phyloP scores from a whole-genome alignment of 2,888 invertebrate species.

The Creontiades dilutus region DNA sequence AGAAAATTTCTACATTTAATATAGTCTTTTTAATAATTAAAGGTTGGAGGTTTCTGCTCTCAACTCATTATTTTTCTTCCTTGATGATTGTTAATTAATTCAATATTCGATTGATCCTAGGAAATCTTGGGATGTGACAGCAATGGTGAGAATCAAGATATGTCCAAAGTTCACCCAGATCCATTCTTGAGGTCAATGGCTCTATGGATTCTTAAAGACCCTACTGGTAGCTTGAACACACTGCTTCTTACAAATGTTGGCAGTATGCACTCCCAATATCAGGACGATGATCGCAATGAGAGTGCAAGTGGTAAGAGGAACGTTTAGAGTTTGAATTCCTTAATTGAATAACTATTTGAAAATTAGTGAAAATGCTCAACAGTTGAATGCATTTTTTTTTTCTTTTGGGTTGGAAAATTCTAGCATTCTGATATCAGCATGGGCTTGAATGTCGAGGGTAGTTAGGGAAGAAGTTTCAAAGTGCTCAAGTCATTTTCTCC shows the following conservation, averaged over 20 bases:
- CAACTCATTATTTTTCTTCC: no score
- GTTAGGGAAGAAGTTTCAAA: no score
- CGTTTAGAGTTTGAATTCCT: no score
- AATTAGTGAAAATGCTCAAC: no score
- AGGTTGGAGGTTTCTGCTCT: no score
- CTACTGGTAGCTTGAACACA: constrained; percentile 92
- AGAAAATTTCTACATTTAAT: neutral
- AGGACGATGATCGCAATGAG: constrained; percentile 81
- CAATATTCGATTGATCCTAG: constrained; percentile 74
- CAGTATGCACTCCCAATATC: constrained; percentile 85
- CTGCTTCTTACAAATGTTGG: constrained; percentile 90
- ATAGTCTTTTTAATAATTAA: neutral
- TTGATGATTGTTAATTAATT: no score
- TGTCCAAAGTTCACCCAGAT: constrained; percentile 91
- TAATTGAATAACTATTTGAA: no score
- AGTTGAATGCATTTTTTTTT: no score
- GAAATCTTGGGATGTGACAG: constrained; percentile 82
- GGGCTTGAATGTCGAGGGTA: no score
- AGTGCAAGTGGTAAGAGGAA: constrained; percentile 78
- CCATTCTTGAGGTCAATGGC: constrained; percentile 99
- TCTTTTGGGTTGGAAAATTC: no score
- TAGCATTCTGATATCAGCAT: no score
- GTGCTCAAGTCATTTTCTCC: no score
- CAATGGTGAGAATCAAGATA: constrained; percentile 84
- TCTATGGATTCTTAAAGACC: constrained; percentile 96